Conservation (phyloP, 2,888 invertebrate genomes). For the Tetragnatha montana region DNA sequence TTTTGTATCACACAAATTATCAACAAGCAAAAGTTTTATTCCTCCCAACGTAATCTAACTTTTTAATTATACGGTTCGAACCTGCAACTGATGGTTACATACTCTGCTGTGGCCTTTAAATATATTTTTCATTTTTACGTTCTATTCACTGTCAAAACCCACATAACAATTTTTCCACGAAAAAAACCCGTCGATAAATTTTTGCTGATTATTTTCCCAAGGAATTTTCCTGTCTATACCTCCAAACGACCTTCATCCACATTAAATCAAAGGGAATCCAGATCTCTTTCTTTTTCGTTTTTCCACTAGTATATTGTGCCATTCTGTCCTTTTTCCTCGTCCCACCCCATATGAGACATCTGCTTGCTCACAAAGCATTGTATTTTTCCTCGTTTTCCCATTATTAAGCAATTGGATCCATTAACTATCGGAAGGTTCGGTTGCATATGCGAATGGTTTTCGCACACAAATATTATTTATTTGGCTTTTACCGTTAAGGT, state of each 20-base stretch:
- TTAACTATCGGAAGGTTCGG: background rate
- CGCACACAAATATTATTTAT: background rate
- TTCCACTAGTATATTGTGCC: background rate
- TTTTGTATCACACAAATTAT: no score
- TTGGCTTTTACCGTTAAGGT: background rate
- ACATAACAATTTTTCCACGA: background rate
- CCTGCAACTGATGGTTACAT: no score
- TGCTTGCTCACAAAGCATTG: background rate
- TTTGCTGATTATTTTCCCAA: background rate
- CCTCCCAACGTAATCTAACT: no score
- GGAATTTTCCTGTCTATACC: slow-evolving; percentile 1
- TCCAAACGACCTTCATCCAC: slow-evolving; percentile 13
- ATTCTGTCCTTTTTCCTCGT: background rate
- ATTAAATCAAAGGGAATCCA: background rate
- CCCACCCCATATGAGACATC: background rate
- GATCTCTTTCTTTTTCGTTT: background rate
- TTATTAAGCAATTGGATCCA: background rate
- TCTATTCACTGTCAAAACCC: background rate
- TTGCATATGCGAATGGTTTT: background rate
- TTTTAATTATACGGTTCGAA: no score
- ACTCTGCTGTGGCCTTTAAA: no score
- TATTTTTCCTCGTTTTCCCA: background rate
- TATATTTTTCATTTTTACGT: no score
- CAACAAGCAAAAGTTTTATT: no score
- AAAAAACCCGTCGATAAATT: background rate